Evolutionary conservation across 2,888 invertebrate genomes (phyloP).

Genomic region (Mythimna lalbum): DNA sequence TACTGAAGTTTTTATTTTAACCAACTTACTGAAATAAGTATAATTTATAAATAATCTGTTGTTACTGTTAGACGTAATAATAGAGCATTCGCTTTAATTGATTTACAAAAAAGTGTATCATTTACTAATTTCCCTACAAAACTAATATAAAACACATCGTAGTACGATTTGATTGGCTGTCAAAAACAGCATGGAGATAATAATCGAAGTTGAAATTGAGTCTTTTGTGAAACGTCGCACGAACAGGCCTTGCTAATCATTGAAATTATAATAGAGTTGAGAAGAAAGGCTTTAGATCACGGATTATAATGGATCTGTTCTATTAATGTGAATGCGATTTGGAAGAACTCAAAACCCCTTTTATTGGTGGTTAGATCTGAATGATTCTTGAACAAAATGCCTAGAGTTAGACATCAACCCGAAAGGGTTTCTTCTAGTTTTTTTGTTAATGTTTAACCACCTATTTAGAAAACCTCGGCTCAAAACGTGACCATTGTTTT

Average conservation of each 20-base stretch:
- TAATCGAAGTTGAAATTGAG: slow-evolving; percentile 57
- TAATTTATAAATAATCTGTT: not conserved
- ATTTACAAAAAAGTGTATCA: too few relatives aligned
- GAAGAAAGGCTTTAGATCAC: slow-evolving; percentile 22
- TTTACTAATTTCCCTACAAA: not conserved
- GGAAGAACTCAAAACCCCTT: not conserved
- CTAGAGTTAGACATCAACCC: too few relatives aligned
- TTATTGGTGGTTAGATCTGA: not conserved
- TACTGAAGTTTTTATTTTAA: too few relatives aligned
- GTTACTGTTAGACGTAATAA: too few relatives aligned
- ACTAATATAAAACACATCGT: slow-evolving; percentile 24
- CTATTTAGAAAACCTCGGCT: not conserved
- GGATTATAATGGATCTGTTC: not conserved
- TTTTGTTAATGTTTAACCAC: too few relatives aligned
- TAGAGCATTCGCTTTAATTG: too few relatives aligned
- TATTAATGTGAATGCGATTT: not conserved
- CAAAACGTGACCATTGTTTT: not conserved
- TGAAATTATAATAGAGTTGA: slow-evolving; percentile 35
- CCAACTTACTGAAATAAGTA: too few relatives aligned
- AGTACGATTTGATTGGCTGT: slow-evolving; percentile 47
- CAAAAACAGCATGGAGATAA: slow-evolving; percentile 47
- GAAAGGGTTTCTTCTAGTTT: not conserved
- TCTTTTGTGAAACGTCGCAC: slow-evolving; percentile 48
- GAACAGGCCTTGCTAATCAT: slow-evolving; percentile 40
- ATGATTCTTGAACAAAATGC: not conserved